Conservation (phyloP, 1,140 invertebrate genomes). For the Drosophila takahashii region DNA sequence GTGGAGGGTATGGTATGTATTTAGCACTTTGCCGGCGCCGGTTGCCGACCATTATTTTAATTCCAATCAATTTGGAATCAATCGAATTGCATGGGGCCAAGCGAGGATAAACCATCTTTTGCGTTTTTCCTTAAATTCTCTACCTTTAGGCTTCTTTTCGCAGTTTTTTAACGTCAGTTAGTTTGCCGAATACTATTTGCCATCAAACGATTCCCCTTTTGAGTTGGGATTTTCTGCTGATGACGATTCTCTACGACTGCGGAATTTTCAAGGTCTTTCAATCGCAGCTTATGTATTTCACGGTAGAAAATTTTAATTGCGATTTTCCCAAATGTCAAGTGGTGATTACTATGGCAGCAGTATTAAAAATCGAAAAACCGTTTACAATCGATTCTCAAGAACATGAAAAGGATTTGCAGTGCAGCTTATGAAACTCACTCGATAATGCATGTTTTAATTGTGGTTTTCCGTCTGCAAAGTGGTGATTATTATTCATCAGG, state of each 20-base stretch:
- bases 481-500: neutral
- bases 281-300: neutral
- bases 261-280: neutral
- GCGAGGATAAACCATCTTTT: slow-evolving; percentile 1
- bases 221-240: neutral
- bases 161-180: neutral
- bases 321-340: neutral
- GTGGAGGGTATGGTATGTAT: slow-evolving; percentile 35
- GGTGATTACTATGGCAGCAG: neutral
- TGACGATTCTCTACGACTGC: neutral
- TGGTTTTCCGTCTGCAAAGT: neutral
- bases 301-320: slow-evolving; percentile 4
- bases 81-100: slow-evolving; percentile 8
- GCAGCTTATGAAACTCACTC: neutral
- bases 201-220: neutral
- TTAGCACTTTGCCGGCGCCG: slow-evolving; percentile 43
- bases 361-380: neutral
- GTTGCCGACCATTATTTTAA: slow-evolving; percentile 68
- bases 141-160: neutral
- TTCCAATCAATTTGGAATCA: slow-evolving; percentile 48
- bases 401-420: neutral
- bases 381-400: neutral
- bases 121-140: slow-evolving; percentile 4
- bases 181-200: slow-evolving; percentile 4
- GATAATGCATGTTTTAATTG: neutral